Evolutionary conservation across 2,888 invertebrate genomes (phyloP), one percentile per base, ranked within the genome.

Genomic region (Eremobia ochroleuca): DNA sequence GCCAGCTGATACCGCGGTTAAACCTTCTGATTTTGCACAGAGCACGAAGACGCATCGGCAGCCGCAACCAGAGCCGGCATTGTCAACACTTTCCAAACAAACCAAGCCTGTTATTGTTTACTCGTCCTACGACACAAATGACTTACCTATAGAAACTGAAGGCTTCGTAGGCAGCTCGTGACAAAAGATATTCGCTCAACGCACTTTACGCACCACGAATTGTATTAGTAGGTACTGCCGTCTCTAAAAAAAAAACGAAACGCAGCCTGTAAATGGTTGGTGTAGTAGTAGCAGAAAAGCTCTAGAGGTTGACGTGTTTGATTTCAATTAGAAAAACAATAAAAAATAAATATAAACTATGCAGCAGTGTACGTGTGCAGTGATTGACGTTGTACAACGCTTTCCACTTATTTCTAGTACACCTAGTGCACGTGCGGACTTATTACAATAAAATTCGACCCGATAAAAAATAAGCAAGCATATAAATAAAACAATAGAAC

Each of bases 361-460:
- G 18, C n/a, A n/a, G n/a, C n/a, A n/a, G n/a, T n/a, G n/a, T n/a
- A 21, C n/a, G 6, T 61, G 31, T 59, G n/a, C 31, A 46, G 31
- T 65, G 49, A 58, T 40, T 78, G 49, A 40, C 40, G 25, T 21
- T 18, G 28, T 28, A 65, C 79, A 59, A 28, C 31, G 1, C 3
- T 58, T 49, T 58, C 6, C 2, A 65, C 31, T 40, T 64, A 78
- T 78, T 64, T 70, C 11, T 11, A 34, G 25, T 0, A 55, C 13
- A 43, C 25, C 9, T 46, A 18, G 0, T 46, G 18, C 37, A 34
- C 15, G 0, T 37, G 13, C 31, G 25, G 11, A 6, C 37, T 46
- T 55, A 55, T 18, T 59, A 58, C 15, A 59, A 46, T 4, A 49
- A 71, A 13, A 37, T 46, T 6, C 2, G 6, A 8, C 25, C 2